Evolutionary conservation across 2,888 invertebrate species (phyloP).

Genomic region (Octonoba sinensis): DNA sequence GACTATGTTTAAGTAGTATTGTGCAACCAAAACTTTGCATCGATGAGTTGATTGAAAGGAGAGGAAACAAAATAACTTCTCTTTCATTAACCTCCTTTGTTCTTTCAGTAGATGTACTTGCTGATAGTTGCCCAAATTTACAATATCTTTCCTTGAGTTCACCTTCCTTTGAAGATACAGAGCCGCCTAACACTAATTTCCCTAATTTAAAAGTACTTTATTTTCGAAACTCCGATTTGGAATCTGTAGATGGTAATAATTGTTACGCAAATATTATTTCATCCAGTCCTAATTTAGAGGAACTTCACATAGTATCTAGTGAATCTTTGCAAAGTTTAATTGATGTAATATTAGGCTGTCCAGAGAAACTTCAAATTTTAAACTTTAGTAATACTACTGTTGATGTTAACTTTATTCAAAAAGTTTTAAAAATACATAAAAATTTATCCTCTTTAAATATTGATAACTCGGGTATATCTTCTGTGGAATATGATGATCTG

Average conservation of each 20-base stretch:
- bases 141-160: conserved; percentile 22
- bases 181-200: conserved; percentile 4
- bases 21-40: conserved; percentile 10
- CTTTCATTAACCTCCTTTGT: conserved; percentile 33
- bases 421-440: conserved; percentile 26
- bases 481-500: conserved; percentile 45
- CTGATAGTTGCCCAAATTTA: conserved; percentile 33
- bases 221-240: conserved; percentile 23
- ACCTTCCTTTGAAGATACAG: conserved; percentile 26
- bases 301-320: conserved; percentile 33
- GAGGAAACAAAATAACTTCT: conserved; percentile 26
- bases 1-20: too few relatives aligned
- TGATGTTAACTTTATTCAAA: conserved; percentile 25
- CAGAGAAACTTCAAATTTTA: conserved; percentile 25
- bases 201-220: conserved; percentile 25
- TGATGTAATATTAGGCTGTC: conserved; percentile 29
- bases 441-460: conserved; percentile 17
- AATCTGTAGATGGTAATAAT: conserved; percentile 14
- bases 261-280: conserved; percentile 26
- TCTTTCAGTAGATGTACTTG: conserved; percentile 23
- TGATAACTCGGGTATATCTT: conserved; percentile 44
- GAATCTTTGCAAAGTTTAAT: conserved; percentile 24
- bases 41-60: conserved; percentile 21
- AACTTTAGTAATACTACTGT: conserved; percentile 49
- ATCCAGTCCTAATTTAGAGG: conserved; percentile 42